These are phyloP conservation scores for Choloepus hoffmanni DNA, from an alignment of 2,113 vertebrate species.

Conservation along the genomic window DNA sequence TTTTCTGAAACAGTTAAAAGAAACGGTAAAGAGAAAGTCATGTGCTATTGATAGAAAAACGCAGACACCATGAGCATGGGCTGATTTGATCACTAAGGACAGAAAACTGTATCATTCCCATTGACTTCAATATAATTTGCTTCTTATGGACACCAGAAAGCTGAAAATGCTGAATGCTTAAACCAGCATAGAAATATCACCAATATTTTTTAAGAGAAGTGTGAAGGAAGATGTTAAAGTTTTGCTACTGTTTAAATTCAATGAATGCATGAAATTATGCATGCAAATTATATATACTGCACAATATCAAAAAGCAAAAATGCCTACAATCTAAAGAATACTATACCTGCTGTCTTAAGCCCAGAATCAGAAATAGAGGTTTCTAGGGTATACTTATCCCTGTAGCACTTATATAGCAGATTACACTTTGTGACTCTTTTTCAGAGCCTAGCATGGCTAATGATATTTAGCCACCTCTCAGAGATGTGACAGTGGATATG, in stretches of 20 bases:
- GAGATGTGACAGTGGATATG: neutral
- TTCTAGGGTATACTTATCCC: neutral
- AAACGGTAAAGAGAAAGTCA: neutral
- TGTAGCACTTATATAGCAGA: neutral
- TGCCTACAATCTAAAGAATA: neutral
- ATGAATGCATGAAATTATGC: neutral
- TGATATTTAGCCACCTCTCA: neutral
- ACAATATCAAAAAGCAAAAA: neutral
- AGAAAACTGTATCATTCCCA: neutral
- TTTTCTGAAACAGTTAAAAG: conserved; percentile 15
- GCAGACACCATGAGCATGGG: fast-evolving
- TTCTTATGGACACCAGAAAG: neutral
- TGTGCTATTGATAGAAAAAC: neutral
- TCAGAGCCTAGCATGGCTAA: neutral
- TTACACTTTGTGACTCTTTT: neutral
- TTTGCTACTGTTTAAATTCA: neutral
- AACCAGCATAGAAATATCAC: neutral
- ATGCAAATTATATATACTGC: neutral
- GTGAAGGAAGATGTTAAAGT: neutral
- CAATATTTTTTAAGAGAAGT: neutral
- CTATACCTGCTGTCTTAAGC: neutral
- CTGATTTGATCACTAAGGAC: neutral
- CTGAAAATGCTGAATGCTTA: neutral
- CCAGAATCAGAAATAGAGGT: neutral
- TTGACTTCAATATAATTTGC: neutral